These are phyloP conservation scores for Heliconius aoede DNA, from an alignment of 2,888 invertebrate species.

Conservation along the genomic window DNA sequence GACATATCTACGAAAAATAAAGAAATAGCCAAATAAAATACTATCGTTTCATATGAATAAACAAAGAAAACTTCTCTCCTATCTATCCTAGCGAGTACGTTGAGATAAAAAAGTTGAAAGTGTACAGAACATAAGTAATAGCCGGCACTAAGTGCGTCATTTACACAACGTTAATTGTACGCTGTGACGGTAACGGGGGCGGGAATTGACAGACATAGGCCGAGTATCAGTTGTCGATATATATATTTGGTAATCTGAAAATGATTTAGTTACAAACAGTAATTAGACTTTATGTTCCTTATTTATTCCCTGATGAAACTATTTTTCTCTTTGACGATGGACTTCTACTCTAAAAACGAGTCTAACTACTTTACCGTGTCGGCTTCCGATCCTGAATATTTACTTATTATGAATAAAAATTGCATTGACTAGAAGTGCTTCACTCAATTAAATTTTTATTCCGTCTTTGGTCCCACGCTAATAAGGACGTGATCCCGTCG, in stretches of 20 bases:
- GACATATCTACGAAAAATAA: not conserved
- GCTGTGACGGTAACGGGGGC: conserved; percentile 48
- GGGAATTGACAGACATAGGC: conserved; percentile 15
- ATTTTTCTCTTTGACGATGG: too few species aligned
- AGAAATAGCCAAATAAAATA: not conserved
- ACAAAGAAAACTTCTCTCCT: not conserved
- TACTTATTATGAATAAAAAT: too few species aligned
- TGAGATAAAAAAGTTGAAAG: conserved; percentile 35
- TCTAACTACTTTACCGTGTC: too few species aligned
- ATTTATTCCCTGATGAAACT: too few species aligned
- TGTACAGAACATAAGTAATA: conserved; percentile 48
- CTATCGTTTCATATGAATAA: not conserved
- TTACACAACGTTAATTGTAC: conserved; percentile 54
- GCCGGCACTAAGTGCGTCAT: conserved; percentile 53
- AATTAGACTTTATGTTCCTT: too few species aligned
- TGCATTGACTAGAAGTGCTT: too few species aligned
- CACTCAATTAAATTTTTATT: too few species aligned
- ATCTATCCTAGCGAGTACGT: conserved; percentile 18
- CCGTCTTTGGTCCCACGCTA: too few species aligned
- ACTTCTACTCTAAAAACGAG: too few species aligned
- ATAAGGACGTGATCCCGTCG: too few species aligned
- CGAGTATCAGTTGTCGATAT: conserved; percentile 22
- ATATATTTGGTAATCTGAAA: not conserved
- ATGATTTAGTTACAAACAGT: too few species aligned
- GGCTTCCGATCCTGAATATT: too few species aligned